These are phyloP conservation scores for Tetheella fluctuosa DNA, from an alignment of 2,888 invertebrate genomes.

Conservation along the genomic window DNA sequence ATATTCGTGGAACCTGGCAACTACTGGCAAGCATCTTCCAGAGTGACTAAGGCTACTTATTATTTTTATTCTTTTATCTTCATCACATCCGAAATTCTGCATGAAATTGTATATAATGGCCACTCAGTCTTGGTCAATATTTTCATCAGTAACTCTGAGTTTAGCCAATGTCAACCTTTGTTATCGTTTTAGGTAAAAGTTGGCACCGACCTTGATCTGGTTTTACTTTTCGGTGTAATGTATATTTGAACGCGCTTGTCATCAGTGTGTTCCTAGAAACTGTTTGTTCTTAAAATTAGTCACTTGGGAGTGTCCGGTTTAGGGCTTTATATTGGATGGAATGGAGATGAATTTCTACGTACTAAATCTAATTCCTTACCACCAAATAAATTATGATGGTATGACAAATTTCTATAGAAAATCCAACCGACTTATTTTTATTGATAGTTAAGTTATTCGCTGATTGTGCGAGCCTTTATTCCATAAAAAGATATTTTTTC, in stretches of 20 bases:
- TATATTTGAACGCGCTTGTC: constrained; percentile 9
- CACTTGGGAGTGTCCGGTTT: background rate
- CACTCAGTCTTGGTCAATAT: background rate
- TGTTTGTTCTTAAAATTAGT: background rate
- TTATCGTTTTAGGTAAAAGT: constrained; percentile 29
- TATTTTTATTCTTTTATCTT: background rate
- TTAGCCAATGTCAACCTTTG: constrained; percentile 59
- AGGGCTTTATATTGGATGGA: background rate
- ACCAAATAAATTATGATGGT: too few relatives aligned
- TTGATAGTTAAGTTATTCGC: too few relatives aligned
- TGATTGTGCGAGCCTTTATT: too few relatives aligned
- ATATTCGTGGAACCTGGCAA: background rate
- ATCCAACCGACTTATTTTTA: too few relatives aligned
- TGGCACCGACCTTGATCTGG: constrained; percentile 16
- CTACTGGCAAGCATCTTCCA: background rate
- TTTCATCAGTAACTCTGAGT: constrained; percentile 21
- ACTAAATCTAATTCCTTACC: background rate
- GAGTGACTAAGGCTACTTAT: background rate
- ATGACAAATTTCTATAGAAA: too few relatives aligned
- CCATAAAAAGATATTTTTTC: too few relatives aligned
- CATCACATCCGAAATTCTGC: background rate
- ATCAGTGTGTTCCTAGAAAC: background rate
- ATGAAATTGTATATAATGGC: background rate
- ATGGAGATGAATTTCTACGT: background rate
- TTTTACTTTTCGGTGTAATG: constrained; percentile 15